Percentiles rank a stretch among this genome's conserved stretches.
phyloP scores from a whole-genome alignment of 2,113 vertebrate species.

The Capreolus pygargus region DNA sequence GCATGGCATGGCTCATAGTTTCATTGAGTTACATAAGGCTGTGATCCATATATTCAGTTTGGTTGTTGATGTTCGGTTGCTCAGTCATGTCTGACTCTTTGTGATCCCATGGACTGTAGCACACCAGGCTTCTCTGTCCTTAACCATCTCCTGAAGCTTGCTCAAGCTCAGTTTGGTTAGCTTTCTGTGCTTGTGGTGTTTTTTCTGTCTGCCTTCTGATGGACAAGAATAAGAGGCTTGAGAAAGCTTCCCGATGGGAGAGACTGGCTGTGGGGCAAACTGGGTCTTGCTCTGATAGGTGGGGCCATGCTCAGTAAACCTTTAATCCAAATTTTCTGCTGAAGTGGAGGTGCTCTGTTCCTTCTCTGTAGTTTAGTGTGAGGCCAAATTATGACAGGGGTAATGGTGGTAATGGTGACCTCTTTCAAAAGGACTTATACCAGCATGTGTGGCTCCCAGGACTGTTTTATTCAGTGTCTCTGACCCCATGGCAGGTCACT shows the following conservation, averaged over 20 bases:
- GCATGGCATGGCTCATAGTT: not conserved
- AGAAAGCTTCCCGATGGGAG: not conserved
- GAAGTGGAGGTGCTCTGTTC: not conserved
- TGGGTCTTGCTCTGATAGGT: fast-evolving
- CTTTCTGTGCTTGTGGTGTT: not conserved
- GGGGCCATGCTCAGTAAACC: not conserved
- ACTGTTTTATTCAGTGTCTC: not conserved
- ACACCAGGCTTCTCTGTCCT: not conserved
- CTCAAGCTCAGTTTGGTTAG: not conserved
- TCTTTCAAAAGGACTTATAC: not conserved
- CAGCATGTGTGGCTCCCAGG: not conserved
- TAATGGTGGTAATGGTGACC: not conserved
- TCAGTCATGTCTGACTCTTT: not conserved
- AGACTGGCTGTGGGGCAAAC: not conserved
- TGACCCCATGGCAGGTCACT: not conserved
- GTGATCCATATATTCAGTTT: not conserved
- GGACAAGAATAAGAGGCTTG: not conserved
- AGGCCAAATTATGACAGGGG: not conserved
- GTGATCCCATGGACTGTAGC: not conserved
- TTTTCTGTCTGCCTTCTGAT: not conserved
- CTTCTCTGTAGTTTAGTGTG: not conserved
- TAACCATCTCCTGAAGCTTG: not conserved
- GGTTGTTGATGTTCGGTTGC: not conserved
- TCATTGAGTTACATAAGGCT: not conserved
- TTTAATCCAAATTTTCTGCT: not conserved